phyloP scores from a whole-genome alignment of 2,888 invertebrate genomes.

The Netelia fuscicornis region DNA sequence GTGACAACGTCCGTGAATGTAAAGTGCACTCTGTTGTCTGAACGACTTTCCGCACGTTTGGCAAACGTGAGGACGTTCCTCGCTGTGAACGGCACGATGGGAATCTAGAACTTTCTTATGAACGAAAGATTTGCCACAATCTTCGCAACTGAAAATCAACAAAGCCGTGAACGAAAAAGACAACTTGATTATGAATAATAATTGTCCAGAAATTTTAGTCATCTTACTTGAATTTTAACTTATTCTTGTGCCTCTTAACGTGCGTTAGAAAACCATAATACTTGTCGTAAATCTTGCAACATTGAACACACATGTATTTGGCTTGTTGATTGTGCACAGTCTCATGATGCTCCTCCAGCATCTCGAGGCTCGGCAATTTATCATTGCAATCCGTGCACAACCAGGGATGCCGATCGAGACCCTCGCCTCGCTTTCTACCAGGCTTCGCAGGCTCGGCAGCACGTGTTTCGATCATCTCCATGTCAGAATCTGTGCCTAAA shows the following conservation, averaged over 20 bases:
- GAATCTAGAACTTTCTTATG: slow-evolving; percentile 85
- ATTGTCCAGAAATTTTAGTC: background rate
- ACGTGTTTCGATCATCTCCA: slow-evolving; percentile 81
- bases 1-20: slow-evolving; percentile 86
- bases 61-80: slow-evolving; percentile 86
- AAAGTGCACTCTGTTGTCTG: slow-evolving; percentile 86
- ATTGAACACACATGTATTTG: slow-evolving; percentile 89
- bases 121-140: slow-evolving; percentile 87
- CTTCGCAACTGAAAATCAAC: slow-evolving; percentile 83
- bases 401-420: slow-evolving; percentile 86
- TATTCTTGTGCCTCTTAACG: slow-evolving; percentile 88
- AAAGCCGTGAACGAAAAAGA: background rate
- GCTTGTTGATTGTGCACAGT: slow-evolving; percentile 88
- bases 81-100: slow-evolving; percentile 86
- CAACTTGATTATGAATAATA: slow-evolving; percentile 12
- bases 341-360: slow-evolving; percentile 88
- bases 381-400: slow-evolving; percentile 86
- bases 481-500: slow-evolving; percentile 82
- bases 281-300: slow-evolving; percentile 88
- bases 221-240: slow-evolving; percentile 86
- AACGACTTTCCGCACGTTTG: slow-evolving; percentile 87
- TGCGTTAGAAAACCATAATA: slow-evolving; percentile 89
- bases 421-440: slow-evolving; percentile 78
- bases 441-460: slow-evolving; percentile 74
- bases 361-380: slow-evolving; percentile 84